A percentile compares a stretch with the other conserved stretches of the same genome.
These are phyloP conservation scores for Notothenia rossii DNA, from an alignment of 2,113 vertebrate genomes.

Conservation along the genomic window DNA sequence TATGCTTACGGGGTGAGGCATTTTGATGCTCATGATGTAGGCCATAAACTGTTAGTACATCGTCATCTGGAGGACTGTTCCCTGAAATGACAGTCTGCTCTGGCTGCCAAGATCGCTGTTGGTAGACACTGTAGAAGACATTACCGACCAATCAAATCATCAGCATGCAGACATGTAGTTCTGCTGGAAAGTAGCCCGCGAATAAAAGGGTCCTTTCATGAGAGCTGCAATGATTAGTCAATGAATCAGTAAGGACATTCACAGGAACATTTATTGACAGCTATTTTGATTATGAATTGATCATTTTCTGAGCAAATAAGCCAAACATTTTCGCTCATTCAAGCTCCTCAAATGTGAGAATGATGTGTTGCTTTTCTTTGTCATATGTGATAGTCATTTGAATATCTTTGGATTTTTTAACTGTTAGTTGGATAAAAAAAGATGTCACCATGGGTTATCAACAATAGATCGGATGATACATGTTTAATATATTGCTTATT, in stretches of 20 bases:
- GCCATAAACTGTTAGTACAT: constrained; percentile 46
- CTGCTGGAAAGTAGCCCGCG: neutral
- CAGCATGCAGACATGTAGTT: constrained; percentile 9
- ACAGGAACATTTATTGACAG: no score
- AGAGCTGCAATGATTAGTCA: neutral
- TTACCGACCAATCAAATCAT: constrained; percentile 32
- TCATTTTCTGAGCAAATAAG: neutral
- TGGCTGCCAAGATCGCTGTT: constrained; percentile 6
- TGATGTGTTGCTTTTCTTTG: neutral
- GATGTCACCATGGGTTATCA: no score
- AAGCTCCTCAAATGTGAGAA: neutral
- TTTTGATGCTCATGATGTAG: constrained; percentile 37
- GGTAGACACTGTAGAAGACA: constrained; percentile 32
- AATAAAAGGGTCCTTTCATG: neutral
- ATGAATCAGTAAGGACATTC: neutral
- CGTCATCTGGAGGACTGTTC: constrained; percentile 39
- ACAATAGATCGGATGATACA: neutral
- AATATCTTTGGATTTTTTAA: no score
- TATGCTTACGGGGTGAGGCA: constrained; percentile 23
- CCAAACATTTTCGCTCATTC: neutral
- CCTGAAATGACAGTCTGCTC: constrained; percentile 32
- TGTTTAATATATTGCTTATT: neutral
- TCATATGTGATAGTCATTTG: neutral
- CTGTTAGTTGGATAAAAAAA: no score
- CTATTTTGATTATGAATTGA: no score